Conservation (phyloP, 2,888 invertebrate genomes). For the Cerastis leucographa region DNA sequence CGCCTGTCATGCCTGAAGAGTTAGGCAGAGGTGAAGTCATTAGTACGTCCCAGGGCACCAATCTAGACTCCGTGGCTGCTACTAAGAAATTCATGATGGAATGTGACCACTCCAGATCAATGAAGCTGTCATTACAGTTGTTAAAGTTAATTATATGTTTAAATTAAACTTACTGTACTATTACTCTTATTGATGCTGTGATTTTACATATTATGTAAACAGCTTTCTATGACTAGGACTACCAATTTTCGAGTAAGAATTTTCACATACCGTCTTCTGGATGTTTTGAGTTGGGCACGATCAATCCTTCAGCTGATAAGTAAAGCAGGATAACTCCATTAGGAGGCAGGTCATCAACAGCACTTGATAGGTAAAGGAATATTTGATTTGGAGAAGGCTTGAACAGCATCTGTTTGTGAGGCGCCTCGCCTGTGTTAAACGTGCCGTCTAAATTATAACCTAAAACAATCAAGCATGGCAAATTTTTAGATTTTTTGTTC, state of each 20-base stretch:
- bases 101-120: too few relatives aligned
- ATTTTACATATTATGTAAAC: background rate
- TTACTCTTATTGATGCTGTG: background rate
- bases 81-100: too few relatives aligned
- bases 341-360: constrained; percentile 97
- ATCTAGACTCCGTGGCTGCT: too few relatives aligned
- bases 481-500: background rate
- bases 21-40: too few relatives aligned
- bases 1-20: too few relatives aligned
- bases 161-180: background rate
- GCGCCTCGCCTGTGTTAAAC: constrained; percentile 90
- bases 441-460: constrained; percentile 62
- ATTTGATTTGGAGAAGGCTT: constrained; percentile 98
- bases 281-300: constrained; percentile 94
- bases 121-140: too few relatives aligned
- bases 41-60: too few relatives aligned
- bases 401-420: constrained; percentile 98
- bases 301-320: constrained; percentile 97
- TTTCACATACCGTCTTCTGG: constrained; percentile 95
- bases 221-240: background rate
- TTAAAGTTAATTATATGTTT: background rate
- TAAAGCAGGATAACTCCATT: constrained; percentile 98
- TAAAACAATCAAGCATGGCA: constrained; percentile 57
- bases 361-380: constrained; percentile 97
- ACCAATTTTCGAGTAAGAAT: background rate